Conservation (phyloP, 2,888 invertebrate genomes). For the Tipula confusa region DNA sequence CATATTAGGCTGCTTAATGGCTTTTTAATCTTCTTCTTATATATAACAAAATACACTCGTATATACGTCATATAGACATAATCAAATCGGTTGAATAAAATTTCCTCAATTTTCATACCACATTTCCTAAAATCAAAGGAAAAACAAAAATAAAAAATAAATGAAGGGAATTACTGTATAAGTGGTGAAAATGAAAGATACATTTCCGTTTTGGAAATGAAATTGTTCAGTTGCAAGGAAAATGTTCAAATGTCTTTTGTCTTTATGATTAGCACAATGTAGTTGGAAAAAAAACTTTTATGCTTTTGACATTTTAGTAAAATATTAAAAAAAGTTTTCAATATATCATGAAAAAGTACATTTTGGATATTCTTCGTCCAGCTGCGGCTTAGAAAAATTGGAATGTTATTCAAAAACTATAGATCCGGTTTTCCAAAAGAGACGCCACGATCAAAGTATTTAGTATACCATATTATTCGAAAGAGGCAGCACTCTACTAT, state of each 20-base stretch:
- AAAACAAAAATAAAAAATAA: background rate
- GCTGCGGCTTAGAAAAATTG: too few species aligned
- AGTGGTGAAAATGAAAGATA: background rate
- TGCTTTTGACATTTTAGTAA: background rate
- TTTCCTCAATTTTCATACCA: background rate
- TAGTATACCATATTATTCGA: too few species aligned
- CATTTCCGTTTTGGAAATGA: conserved; percentile 26
- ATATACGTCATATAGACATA: too few species aligned
- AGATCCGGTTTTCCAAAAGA: too few species aligned
- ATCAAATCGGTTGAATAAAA: background rate
- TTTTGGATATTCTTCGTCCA: too few species aligned
- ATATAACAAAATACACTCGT: too few species aligned
- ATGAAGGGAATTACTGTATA: background rate
- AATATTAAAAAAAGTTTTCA: background rate
- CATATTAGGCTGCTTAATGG: too few species aligned
- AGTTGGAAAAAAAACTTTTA: background rate
- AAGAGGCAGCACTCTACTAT: too few species aligned
- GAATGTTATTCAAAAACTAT: too few species aligned
- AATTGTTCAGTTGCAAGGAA: background rate
- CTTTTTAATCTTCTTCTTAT: too few species aligned
- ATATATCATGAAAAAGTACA: too few species aligned
- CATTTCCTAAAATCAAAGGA: background rate
- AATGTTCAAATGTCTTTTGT: background rate
- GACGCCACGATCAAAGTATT: too few species aligned
- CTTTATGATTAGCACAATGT: background rate